These are phyloP conservation scores for Plebejus melissa DNA, from an alignment of 2,888 invertebrate species.

Conservation along the genomic window DNA sequence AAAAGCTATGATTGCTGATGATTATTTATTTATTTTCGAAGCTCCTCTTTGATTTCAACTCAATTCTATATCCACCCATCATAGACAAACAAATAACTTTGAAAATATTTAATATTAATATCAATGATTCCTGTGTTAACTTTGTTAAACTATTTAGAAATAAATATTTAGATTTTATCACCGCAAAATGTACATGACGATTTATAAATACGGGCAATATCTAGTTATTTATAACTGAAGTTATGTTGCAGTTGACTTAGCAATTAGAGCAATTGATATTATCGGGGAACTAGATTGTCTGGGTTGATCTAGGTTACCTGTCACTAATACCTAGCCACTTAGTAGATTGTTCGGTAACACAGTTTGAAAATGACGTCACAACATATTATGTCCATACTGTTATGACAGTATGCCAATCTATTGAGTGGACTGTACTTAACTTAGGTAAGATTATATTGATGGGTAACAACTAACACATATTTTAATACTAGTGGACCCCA, in stretches of 20 bases:
- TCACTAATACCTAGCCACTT: conserved; percentile 13
- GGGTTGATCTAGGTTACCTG: not conserved
- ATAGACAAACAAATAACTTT: not conserved
- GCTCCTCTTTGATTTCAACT: no score
- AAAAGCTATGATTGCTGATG: no score
- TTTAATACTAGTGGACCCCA: no score
- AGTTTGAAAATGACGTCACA: not conserved
- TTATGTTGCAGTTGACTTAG: not conserved
- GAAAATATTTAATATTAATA: not conserved
- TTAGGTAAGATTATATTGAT: no score
- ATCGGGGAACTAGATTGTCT: not conserved
- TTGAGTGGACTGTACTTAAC: no score
- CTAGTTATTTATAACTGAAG: not conserved
- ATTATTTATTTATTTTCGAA: no score
- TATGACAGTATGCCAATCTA: no score
- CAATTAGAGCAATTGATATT: not conserved
- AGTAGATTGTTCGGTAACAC: conserved; percentile 3
- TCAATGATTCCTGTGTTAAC: not conserved
- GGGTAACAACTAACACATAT: no score
- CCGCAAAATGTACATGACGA: no score
- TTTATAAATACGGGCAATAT: not conserved
- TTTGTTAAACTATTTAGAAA: no score
- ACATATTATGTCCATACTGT: not conserved
- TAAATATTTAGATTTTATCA: no score
- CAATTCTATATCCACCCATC: no score